phyloP scores from a whole-genome alignment of 1,140 invertebrate genomes.

The Plodia interpunctella region DNA sequence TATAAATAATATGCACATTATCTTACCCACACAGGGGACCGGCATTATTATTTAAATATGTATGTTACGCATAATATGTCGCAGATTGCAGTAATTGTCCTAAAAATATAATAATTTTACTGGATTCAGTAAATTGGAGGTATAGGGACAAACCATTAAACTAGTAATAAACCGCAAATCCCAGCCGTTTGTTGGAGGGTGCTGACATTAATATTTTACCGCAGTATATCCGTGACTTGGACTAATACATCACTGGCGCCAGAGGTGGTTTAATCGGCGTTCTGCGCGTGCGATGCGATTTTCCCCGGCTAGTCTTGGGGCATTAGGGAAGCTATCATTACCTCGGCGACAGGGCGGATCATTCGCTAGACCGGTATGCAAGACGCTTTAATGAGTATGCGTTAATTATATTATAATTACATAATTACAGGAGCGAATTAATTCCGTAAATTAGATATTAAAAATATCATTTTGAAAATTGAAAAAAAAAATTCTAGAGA shows the following conservation, averaged over 20 bases:
- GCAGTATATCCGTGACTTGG: slow-evolving; percentile 42
- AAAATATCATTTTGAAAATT: not conserved
- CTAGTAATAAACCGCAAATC: slow-evolving; percentile 11
- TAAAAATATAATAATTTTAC: no score
- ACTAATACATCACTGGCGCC: slow-evolving; percentile 64
- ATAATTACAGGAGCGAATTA: slow-evolving; percentile 17
- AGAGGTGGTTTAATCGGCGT: slow-evolving; percentile 49
- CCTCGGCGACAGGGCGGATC: slow-evolving; percentile 51
- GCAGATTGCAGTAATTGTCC: no score
- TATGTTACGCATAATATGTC: no score
- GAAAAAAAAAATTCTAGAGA: no score
- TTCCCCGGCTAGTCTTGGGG: slow-evolving; percentile 41
- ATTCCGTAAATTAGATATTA: not conserved
- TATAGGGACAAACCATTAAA: not conserved
- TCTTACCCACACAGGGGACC: no score
- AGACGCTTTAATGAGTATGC: slow-evolving; percentile 22
- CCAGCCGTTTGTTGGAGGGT: slow-evolving; percentile 14
- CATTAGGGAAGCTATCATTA: slow-evolving; percentile 71
- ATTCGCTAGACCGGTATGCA: slow-evolving; percentile 22
- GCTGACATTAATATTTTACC: slow-evolving; percentile 37
- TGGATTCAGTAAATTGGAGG: not conserved
- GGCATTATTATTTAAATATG: no score
- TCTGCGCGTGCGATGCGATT: slow-evolving; percentile 64
- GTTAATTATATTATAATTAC: slow-evolving; percentile 26
- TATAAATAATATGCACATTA: no score